These are phyloP conservation scores for Labrus mixtus DNA, from an alignment of 2,113 vertebrate genomes.

Conservation along the genomic window DNA sequence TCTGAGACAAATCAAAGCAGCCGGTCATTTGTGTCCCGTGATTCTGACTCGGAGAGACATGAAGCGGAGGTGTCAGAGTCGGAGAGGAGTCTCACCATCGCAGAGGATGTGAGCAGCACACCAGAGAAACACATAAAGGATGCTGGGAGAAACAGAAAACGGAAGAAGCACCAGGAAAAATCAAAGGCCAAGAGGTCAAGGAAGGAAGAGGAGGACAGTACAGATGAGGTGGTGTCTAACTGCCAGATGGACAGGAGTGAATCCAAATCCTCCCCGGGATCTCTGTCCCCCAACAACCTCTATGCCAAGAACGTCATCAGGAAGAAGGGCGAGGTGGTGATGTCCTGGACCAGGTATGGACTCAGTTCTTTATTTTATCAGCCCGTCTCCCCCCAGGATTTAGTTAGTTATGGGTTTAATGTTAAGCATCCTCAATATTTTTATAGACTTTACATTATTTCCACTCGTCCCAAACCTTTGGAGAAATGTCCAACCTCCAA, in stretches of 20 bases:
- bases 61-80: constrained; percentile 19
- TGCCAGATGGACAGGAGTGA: constrained; percentile 34
- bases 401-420: no score
- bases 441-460: no score
- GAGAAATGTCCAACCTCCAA: no score
- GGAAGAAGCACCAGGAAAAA: constrained; percentile 65
- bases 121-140: background rate
- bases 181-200: constrained; percentile 76
- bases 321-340: constrained; percentile 94
- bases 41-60: background rate
- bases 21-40: background rate
- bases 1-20: background rate
- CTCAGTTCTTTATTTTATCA: constrained; percentile 63
- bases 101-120: background rate
- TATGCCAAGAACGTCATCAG: constrained; percentile 94
- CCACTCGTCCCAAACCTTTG: no score
- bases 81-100: constrained; percentile 5
- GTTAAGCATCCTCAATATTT: no score
- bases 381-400: no score
- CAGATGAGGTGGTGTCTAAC: constrained; percentile 66
- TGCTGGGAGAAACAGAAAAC: constrained; percentile 57
- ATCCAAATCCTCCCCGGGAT: background rate
- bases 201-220: constrained; percentile 63
- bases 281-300: constrained; percentile 84
- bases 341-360: constrained; percentile 91